A percentile compares a stretch with the other conserved stretches of the same genome.
phyloP scores from a whole-genome alignment of 1,140 invertebrate genomes.

The Papilio polyxenes region DNA sequence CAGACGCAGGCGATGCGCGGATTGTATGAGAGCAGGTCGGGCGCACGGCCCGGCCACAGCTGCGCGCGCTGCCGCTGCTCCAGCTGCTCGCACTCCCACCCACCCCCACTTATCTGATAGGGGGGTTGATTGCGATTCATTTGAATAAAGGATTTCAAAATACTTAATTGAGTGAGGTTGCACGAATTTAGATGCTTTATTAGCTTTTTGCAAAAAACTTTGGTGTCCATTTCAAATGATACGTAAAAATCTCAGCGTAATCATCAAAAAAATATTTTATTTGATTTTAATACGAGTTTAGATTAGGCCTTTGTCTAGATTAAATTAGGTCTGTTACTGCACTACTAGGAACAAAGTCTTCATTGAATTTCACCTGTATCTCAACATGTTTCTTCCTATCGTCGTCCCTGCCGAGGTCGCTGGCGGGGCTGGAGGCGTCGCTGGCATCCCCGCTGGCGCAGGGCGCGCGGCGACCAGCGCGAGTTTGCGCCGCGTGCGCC shows the following conservation, averaged over 20 bases:
- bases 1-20: conserved; percentile 68
- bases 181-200: no score
- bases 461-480: neutral
- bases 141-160: neutral
- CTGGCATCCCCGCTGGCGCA: conserved; percentile 39
- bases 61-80: conserved; percentile 59
- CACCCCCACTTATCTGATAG: conserved; percentile 64
- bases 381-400: conserved; percentile 68
- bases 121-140: neutral
- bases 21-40: conserved; percentile 65
- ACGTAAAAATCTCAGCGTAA: no score
- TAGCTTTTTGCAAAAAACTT: no score
- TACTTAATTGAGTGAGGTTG: no score
- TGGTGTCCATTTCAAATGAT: no score
- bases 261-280: no score
- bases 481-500: conserved; percentile 62
- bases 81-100: conserved; percentile 53
- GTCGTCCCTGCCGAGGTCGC: conserved; percentile 48
- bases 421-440: conserved; percentile 52
- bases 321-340: no score
- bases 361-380: conserved; percentile 65
- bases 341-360: no score
- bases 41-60: conserved; percentile 56
- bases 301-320: no score
- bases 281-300: no score